Conservation (phyloP, 2,888 invertebrate species). For the Mantis religiosa region DNA sequence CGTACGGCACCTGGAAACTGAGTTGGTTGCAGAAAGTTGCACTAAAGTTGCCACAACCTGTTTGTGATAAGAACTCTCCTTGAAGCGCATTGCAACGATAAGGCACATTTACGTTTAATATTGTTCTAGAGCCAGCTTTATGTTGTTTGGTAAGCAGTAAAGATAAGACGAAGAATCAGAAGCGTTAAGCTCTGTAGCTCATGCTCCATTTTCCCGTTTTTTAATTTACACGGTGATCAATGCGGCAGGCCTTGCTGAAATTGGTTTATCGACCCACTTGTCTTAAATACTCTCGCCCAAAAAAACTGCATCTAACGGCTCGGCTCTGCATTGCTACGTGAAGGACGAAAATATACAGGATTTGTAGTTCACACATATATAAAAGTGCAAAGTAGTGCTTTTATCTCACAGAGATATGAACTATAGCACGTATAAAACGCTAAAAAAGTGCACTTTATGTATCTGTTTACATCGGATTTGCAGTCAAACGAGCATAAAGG, state of each 20-base stretch:
- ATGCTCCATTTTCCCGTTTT: neutral
- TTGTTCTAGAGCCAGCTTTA: neutral
- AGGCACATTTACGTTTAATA: neutral
- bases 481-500: no score
- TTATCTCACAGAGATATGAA: no score
- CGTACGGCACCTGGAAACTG: no score
- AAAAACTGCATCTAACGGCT: neutral
- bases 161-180: neutral
- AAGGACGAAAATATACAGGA: no score
- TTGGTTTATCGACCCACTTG: conserved; percentile 3
- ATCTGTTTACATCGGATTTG: no score
- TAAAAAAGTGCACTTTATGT: no score
- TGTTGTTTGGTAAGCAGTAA: neutral
- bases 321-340: no score
- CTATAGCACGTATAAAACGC: no score
- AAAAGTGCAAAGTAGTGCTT: no score
- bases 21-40: no score
- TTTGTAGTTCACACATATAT: no score
- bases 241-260: neutral
- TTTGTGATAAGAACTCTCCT: neutral
- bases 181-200: no score
- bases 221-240: conserved; percentile 8
- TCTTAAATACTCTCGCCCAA: neutral
- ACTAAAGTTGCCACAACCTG: neutral
- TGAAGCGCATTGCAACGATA: neutral